phyloP scores from a whole-genome alignment of 2,113 vertebrate species.

The Glareola pratincola region DNA sequence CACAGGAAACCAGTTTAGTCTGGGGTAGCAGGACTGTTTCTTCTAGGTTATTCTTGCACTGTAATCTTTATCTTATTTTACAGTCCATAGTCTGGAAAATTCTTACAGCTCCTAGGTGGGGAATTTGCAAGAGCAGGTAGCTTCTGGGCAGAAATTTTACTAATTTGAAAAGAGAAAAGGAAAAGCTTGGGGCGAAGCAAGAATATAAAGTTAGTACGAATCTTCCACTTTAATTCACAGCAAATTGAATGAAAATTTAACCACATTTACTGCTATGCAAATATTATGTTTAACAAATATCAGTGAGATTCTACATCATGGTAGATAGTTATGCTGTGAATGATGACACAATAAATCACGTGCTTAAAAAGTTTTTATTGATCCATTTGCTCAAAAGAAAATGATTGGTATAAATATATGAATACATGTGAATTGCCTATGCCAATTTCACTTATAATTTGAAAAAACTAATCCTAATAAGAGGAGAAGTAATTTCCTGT shows the following conservation, averaged over 20 bases:
- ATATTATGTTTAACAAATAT: neutral
- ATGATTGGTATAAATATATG: neutral
- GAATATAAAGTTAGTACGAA: neutral
- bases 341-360: neutral
- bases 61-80: neutral
- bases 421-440: neutral
- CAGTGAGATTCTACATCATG: neutral
- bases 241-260: neutral
- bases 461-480: neutral
- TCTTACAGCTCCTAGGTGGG: neutral
- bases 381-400: conserved; percentile 13
- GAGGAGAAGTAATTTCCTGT: neutral
- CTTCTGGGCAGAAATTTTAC: neutral
- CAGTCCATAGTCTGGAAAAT: neutral
- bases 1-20: neutral
- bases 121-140: neutral
- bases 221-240: neutral
- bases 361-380: neutral
- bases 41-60: neutral
- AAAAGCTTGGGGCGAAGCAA: neutral
- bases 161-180: neutral
- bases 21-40: neutral
- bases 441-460: neutral
- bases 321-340: neutral
- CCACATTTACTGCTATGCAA: neutral